Evolutionary conservation across 2,888 invertebrate genomes (phyloP), one percentile per base, ranked within the genome.

Genomic region (Plemyria rubiginata): DNA sequence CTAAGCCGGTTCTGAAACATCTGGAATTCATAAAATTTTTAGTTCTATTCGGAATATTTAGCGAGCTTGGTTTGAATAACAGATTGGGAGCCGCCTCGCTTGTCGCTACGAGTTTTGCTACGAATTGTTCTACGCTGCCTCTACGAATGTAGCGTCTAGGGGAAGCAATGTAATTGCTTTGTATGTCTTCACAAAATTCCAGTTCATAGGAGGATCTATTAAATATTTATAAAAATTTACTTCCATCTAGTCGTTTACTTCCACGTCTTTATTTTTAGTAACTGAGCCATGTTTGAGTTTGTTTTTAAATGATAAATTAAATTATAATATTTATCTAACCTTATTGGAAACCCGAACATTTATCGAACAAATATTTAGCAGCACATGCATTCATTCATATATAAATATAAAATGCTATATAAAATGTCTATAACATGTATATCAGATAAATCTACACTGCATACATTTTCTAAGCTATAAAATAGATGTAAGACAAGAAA

Each of bases 401-500:
- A n/a, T n/a, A n/a, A n/a, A n/a, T n/a, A n/a, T n/a, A n/a, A n/a
- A n/a, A n/a, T n/a, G n/a, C 32, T 7, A 8, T 32, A 32, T 32
- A 32, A 32, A 32, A 32, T 32, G 32, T 1, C 32, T 8, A 6
- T 32, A 32, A 5, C 6, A 49, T 49, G 32, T 41, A 15, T 29
- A 60, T 32, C 49, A 48, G 49, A 48, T 40, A 51, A 54, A 58
- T 59, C 45, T 62, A 54, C 55, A 51, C 56, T 38, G 50, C 54
- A 54, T n/a, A 15, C 36, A 32, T 13, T 28, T 22, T 2, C 22
- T 52, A 60, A 68, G 59, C 61, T 43, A 46, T 63, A 36, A 50
- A 65, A 52, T 58, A 60, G 66, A 65, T 41, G 60, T 28, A 64
- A 48, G 36, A 62, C 51, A 46, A 49, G 53, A 54, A 67, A 46